These are phyloP conservation scores for Neodiprion pinetum DNA, from an alignment of 1,140 invertebrate species.

Conservation along the genomic window DNA sequence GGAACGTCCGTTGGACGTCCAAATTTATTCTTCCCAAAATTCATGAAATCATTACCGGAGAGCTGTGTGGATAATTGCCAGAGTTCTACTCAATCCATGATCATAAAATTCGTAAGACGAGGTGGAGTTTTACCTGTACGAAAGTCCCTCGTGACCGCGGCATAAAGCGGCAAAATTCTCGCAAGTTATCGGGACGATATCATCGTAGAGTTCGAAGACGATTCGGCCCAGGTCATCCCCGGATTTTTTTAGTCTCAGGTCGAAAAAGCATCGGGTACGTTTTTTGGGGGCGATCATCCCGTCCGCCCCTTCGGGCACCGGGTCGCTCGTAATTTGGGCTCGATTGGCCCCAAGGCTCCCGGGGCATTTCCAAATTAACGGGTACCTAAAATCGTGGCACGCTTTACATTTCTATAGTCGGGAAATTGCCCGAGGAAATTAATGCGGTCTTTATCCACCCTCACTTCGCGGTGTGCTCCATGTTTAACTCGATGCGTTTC, in stretches of 20 bases:
- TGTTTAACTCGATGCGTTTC: slow-evolving; percentile 26
- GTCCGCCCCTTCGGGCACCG: not conserved
- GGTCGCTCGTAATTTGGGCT: too few species aligned
- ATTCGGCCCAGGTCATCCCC: slow-evolving; percentile 58
- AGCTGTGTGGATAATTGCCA: too few species aligned
- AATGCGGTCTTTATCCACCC: not conserved
- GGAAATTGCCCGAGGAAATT: too few species aligned
- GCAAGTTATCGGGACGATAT: slow-evolving; percentile 69
- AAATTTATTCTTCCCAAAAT: too few species aligned
- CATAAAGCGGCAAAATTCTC: slow-evolving; percentile 71
- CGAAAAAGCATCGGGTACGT: slow-evolving; percentile 50
- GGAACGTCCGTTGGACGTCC: too few species aligned
- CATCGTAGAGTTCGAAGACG: slow-evolving; percentile 67
- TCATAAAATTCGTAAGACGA: too few species aligned
- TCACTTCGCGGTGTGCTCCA: not conserved
- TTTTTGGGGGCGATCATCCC: not conserved
- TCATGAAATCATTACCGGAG: too few species aligned
- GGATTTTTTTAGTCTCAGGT: slow-evolving; percentile 44
- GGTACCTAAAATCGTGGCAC: not conserved
- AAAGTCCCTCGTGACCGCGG: slow-evolving; percentile 54
- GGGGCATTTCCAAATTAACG: slow-evolving; percentile 4
- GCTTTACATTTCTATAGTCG: too few species aligned
- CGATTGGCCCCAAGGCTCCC: not conserved
- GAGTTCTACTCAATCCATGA: too few species aligned
- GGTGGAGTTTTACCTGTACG: slow-evolving; percentile 42